Percentiles rank a stretch among this genome's conserved stretches.
Conservation (phyloP, 2,888 invertebrate genomes). For the Stegophylla sp. region DNA sequence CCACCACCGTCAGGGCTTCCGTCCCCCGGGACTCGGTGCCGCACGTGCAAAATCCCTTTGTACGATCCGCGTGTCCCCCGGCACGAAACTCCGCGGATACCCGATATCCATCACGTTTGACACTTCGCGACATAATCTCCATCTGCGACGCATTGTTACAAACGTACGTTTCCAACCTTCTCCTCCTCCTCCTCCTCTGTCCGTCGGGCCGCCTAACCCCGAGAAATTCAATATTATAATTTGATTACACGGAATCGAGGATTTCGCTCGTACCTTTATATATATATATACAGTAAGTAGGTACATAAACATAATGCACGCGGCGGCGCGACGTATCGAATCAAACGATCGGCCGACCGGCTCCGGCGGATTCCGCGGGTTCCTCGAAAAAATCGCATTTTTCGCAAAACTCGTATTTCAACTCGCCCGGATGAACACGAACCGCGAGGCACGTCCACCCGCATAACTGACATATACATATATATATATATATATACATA, state of each 20-base stretch:
- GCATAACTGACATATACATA: background rate
- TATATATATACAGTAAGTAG: no score
- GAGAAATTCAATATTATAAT: slow-evolving; percentile 58
- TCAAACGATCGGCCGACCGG: slow-evolving; percentile 3
- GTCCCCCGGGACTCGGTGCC: slow-evolving; percentile 3
- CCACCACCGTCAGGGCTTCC: slow-evolving; percentile 26
- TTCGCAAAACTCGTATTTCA: slow-evolving; percentile 8
- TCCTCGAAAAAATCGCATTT: background rate
- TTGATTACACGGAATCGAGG: slow-evolving; percentile 52
- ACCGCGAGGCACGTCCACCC: no score
- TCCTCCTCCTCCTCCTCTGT: no score
- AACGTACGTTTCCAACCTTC: background rate
- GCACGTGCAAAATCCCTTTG: slow-evolving; percentile 19
- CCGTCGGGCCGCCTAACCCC: no score
- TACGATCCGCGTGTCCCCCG: background rate
- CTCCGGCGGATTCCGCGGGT: background rate
- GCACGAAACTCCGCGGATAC: slow-evolving; percentile 2
- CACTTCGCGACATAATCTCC: slow-evolving; percentile 55
- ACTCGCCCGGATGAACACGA: no score
- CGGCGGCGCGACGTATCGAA: background rate
- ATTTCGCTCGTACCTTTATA: background rate
- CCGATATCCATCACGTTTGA: slow-evolving; percentile 55
- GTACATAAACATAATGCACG: background rate
- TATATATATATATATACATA: background rate
- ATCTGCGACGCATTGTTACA: slow-evolving; percentile 39